Conservation (phyloP, 2,888 invertebrate genomes). For the Caenorhabditis plicata region DNA sequence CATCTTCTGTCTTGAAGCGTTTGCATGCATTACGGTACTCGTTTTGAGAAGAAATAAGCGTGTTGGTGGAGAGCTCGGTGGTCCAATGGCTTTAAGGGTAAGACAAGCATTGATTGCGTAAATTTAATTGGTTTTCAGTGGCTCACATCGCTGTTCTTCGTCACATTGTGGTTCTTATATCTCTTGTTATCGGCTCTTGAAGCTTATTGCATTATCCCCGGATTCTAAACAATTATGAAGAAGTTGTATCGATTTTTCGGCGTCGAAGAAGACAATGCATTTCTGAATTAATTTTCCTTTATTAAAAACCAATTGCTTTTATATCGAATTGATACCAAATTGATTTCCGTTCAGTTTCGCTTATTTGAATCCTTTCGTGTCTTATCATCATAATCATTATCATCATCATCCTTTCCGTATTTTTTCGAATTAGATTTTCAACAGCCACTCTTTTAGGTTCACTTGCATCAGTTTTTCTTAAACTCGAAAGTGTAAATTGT, state of each 20-base stretch:
- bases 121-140: slow-evolving; percentile 31
- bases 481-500: too few species aligned
- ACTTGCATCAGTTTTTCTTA: too few species aligned
- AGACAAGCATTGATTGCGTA: too few species aligned
- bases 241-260: slow-evolving; percentile 24
- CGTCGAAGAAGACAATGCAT: slow-evolving; percentile 16
- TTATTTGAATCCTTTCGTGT: too few species aligned
- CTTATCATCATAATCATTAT: too few species aligned
- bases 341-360: too few species aligned
- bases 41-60: slow-evolving; percentile 53
- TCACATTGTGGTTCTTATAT: slow-evolving; percentile 88
- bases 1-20: slow-evolving; percentile 77
- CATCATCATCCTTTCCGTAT: too few species aligned
- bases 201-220: slow-evolving; percentile 85
- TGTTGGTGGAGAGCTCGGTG: slow-evolving; percentile 63
- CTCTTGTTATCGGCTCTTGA: slow-evolving; percentile 88
- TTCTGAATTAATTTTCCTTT: slow-evolving; percentile 4
- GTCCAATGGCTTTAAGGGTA: slow-evolving; percentile 55
- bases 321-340: too few species aligned
- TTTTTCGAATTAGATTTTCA: too few species aligned
- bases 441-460: too few species aligned
- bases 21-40: slow-evolving; percentile 60
- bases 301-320: neutral
- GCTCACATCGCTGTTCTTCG: slow-evolving; percentile 79
- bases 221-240: slow-evolving; percentile 66